Percentiles rank a stretch among this genome's conserved stretches.
Conservation (phyloP, 1,140 invertebrate species). For the Drosophila sucinea region DNA sequence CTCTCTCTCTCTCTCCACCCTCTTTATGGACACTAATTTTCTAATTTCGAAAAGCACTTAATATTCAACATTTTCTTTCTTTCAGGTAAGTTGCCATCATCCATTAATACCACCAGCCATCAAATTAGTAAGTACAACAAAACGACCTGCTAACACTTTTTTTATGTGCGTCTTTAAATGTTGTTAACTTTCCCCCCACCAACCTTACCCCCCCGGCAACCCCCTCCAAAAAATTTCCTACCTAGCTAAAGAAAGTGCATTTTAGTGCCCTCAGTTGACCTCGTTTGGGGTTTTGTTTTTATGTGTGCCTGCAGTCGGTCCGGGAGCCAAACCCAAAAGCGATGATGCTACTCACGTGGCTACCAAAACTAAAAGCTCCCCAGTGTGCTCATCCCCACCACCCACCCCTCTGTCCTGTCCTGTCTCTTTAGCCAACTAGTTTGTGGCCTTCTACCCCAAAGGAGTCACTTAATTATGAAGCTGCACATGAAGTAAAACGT, state of each 20-base stretch:
- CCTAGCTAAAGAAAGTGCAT: constrained; percentile 56
- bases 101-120: constrained; percentile 79
- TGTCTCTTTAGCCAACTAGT: constrained; percentile 28
- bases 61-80: constrained; percentile 52
- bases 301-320: constrained; percentile 37
- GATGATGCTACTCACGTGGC: constrained; percentile 78
- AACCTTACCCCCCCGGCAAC: neutral
- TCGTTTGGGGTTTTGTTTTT: constrained; percentile 75
- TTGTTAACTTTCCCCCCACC: constrained; percentile 33
- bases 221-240: neutral
- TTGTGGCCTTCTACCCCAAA: constrained; percentile 19
- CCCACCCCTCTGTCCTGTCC: neutral
- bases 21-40: constrained; percentile 1
- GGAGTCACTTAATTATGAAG: constrained; percentile 78
- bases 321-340: constrained; percentile 22
- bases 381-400: constrained; percentile 32
- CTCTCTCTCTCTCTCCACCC: too few relatives aligned
- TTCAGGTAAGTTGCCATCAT: constrained; percentile 78
- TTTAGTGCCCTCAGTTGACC: constrained; percentile 78
- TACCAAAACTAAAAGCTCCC: constrained; percentile 77
- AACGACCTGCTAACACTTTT: constrained; percentile 77
- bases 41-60: constrained; percentile 36
- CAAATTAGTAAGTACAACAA: constrained; percentile 80
- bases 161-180: constrained; percentile 75
- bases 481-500: constrained; percentile 80